These are phyloP conservation scores for Chaetura pelagica DNA, from an alignment of 2,113 vertebrate genomes.

Conservation along the genomic window DNA sequence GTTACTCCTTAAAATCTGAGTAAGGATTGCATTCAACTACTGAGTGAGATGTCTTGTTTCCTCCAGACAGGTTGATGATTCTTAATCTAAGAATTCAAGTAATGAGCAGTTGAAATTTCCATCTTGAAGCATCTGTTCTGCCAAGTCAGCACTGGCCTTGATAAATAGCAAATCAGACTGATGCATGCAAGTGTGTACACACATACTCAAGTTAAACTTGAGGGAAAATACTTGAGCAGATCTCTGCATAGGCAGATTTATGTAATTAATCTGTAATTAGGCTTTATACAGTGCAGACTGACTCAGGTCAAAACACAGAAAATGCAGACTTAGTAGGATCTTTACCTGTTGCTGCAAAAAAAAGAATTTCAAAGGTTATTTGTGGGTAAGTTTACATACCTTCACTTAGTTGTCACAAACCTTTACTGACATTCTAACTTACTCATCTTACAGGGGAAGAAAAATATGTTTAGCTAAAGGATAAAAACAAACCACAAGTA, in stretches of 20 bases:
- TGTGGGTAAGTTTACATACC: constrained; percentile 45
- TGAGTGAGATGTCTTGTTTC: constrained; percentile 54
- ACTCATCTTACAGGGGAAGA: not conserved
- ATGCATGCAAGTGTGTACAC: constrained; percentile 59
- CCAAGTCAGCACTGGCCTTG: constrained; percentile 70
- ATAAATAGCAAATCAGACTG: constrained; percentile 68
- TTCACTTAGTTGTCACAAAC: constrained; percentile 26
- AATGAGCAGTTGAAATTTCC: constrained; percentile 66
- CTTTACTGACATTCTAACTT: constrained; percentile 6
- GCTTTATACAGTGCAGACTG: constrained; percentile 27
- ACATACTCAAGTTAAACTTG: constrained; percentile 52
- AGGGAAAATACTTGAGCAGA: constrained; percentile 51
- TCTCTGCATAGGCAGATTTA: constrained; percentile 55
- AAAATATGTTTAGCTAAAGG: constrained; percentile 52
- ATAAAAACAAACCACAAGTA: constrained; percentile 42
- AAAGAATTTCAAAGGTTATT: constrained; percentile 18
- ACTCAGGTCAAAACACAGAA: constrained; percentile 49
- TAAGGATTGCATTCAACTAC: not conserved
- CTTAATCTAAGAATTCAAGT: constrained; percentile 67
- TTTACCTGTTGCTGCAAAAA: constrained; percentile 57
- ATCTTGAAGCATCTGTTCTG: constrained; percentile 66
- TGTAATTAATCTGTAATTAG: constrained; percentile 68
- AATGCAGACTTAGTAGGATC: constrained; percentile 49
- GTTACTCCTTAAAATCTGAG: not conserved
- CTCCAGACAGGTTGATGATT: constrained; percentile 65